Evolutionary conservation across 2,797 vertebrate genomes (phyloP), one percentile per base, ranked within the genome.

Genomic region (Neoniphon sammara): DNA sequence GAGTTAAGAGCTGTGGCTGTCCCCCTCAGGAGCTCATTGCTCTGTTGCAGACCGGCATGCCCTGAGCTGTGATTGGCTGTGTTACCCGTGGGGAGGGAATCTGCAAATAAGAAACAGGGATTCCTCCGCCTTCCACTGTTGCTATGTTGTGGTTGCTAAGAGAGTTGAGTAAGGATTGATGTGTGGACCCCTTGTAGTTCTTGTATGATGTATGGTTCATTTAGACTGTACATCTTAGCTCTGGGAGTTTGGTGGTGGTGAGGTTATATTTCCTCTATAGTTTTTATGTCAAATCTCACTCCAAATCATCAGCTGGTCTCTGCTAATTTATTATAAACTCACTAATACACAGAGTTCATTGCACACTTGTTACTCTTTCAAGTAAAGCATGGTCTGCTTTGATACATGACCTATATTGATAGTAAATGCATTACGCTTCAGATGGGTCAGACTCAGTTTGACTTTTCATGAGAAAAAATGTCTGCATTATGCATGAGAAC

Each of bases 101-200:
- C 92, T 91, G 84, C 90, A 91, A 93, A 93, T 93, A 94, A 92
- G 89, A 92, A 89, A 88, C 80, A 69, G 80, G 85, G 82, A 87
- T 89, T 90, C 89, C 77, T 84, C 67, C 81, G 90, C 75, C 83
- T 85, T 91, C 87, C 88, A 56, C 92, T 94, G 92, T 94, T 94
- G 93, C 92, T 91, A 93, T 92, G 91, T 91, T 91, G 86, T 89
- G 88, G 87, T 92, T 93, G 91, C 90, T 88, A 88, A 84, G 88
- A 89, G 85, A 65, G 44, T 23, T 12, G 75, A 83, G 78, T 79
- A 75, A 79, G 80, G 78, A 80, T 79, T 72, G 70, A 85, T 80
- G 63, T 76, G 66, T 68, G 69, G 50, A 82, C 31, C 78, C 42
- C 86, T 49, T 71, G 21, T 44, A 52, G 42, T 61, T 80, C 10